These are phyloP conservation scores for Camponotus floridanus DNA, from an alignment of 1,140 invertebrate genomes.

Conservation along the genomic window DNA sequence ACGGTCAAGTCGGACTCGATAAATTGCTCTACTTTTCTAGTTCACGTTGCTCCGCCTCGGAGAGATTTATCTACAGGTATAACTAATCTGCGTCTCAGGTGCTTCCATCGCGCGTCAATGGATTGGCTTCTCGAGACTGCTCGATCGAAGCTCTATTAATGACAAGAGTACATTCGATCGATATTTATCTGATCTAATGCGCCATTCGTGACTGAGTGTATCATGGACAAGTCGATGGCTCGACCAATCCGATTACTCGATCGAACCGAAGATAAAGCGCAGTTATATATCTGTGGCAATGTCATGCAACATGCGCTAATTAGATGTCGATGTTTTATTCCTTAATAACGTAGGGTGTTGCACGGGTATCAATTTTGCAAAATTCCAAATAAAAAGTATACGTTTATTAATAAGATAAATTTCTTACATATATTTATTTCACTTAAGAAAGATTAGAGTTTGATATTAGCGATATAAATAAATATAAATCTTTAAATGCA, in stretches of 20 bases:
- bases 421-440: background rate
- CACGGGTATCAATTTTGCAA: background rate
- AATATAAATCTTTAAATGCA: background rate
- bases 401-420: background rate
- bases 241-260: conserved; percentile 9
- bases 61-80: conserved; percentile 48
- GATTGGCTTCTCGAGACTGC: conserved; percentile 1
- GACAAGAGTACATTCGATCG: conserved; percentile 36
- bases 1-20: conserved; percentile 12
- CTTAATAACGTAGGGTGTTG: background rate
- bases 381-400: background rate
- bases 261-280: conserved; percentile 15
- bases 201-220: conserved; percentile 29
- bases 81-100: conserved; percentile 51
- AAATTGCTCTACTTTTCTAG: conserved; percentile 48
- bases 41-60: conserved; percentile 7
- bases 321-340: background rate
- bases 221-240: conserved; percentile 42
- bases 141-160: conserved; percentile 39
- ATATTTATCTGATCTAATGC: conserved; percentile 55
- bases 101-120: conserved; percentile 39
- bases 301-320: background rate
- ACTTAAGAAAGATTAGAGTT: background rate
- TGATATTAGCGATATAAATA: background rate
- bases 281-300: conserved; percentile 29